phyloP scores from a whole-genome alignment of 2,113 vertebrate genomes.

The Planiliza haematocheilus region DNA sequence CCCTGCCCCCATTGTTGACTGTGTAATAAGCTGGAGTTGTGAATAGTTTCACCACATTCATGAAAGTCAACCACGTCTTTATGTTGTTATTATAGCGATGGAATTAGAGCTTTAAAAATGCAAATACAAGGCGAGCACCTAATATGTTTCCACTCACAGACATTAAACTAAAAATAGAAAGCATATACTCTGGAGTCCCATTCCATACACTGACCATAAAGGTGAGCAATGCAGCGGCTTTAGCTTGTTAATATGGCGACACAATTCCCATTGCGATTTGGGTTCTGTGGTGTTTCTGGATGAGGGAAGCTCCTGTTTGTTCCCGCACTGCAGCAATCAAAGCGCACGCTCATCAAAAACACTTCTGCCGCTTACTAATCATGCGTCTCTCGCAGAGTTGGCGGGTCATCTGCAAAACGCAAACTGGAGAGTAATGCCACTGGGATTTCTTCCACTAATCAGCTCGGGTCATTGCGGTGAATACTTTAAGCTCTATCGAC shows the following conservation, averaged over 20 bases:
- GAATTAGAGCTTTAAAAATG: neutral
- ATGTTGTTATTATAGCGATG: neutral
- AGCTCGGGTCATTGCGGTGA: conserved; percentile 8
- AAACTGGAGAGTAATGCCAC: neutral
- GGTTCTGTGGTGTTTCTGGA: neutral
- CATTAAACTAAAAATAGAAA: neutral
- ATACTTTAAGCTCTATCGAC: conserved; percentile 38
- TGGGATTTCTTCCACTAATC: conserved; percentile 30
- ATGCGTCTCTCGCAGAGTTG: neutral
- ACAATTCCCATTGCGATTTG: neutral
- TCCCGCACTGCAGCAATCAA: conserved; percentile 20
- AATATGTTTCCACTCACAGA: neutral
- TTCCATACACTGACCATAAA: neutral
- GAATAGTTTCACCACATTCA: neutral
- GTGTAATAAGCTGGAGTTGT: neutral
- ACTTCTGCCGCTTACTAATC: neutral
- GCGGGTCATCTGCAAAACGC: conserved; percentile 17
- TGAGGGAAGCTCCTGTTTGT: conserved; percentile 12
- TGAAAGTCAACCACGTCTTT: neutral
- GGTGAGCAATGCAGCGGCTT: neutral
- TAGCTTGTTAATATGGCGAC: neutral
- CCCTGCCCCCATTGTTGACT: neutral
- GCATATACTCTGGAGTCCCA: neutral
- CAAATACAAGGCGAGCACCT: neutral
- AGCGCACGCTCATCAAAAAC: conserved; percentile 22